Percentiles rank a stretch among this genome's conserved stretches.
phyloP scores from a whole-genome alignment of 1,140 invertebrate genomes.

The Lepidurus packardi region DNA sequence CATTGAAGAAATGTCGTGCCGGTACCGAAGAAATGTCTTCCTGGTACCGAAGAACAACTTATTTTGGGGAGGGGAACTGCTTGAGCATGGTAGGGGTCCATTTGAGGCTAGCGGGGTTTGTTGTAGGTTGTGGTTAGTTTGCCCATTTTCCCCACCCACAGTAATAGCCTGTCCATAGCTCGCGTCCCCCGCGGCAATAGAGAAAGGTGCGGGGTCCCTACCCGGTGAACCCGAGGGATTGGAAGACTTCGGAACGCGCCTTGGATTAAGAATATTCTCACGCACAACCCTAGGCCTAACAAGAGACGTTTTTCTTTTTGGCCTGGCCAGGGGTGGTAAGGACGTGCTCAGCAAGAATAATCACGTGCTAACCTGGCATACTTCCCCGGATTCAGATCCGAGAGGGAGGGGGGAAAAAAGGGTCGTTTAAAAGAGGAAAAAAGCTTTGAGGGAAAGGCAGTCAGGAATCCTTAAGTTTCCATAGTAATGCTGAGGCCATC shows the following conservation, averaged over 20 bases:
- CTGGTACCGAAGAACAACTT: not conserved
- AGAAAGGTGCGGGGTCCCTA: not conserved
- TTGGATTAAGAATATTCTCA: not conserved
- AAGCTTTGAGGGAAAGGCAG: too few relatives aligned
- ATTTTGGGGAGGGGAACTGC: not conserved
- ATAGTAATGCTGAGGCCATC: too few relatives aligned
- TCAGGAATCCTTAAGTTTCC: too few relatives aligned
- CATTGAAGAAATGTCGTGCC: not conserved
- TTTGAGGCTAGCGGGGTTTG: not conserved
- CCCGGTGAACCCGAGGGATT: not conserved
- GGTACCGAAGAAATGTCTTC: not conserved
- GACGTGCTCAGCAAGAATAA: not conserved
- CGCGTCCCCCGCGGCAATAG: not conserved
- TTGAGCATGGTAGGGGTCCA: not conserved
- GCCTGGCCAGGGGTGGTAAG: not conserved
- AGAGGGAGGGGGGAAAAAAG: too few relatives aligned
- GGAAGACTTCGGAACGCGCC: not conserved
- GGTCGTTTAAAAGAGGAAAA: too few relatives aligned
- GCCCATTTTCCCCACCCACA: not conserved
- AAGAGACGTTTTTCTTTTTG: not conserved
- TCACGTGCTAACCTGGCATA: not conserved
- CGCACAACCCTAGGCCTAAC: conserved; percentile 8
- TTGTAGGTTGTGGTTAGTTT: conserved; percentile 8
- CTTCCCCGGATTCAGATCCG: too few relatives aligned
- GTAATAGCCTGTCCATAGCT: not conserved